Conservation (phyloP, 2,113 vertebrate species). For the Gymnogyps californianus region DNA sequence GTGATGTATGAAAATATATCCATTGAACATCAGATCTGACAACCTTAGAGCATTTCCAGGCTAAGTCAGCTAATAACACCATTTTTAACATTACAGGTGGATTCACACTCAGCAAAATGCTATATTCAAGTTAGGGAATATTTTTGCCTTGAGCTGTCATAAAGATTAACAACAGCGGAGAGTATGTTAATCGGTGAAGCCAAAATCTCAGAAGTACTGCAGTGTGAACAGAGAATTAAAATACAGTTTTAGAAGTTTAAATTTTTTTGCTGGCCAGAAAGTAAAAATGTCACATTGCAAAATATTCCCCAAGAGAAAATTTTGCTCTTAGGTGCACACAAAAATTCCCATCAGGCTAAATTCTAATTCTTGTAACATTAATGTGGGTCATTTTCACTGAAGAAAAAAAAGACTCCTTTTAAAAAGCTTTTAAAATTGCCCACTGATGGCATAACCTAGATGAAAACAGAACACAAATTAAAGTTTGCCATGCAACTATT, state of each 20-base stretch:
- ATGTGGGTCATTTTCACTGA: background rate
- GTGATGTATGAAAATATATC: constrained; percentile 75
- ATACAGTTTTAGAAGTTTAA: background rate
- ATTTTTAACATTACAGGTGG: constrained; percentile 64
- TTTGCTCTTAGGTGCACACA: background rate
- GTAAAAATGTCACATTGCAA: background rate
- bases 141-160: constrained; percentile 46
- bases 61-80: constrained; percentile 67
- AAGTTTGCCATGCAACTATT: background rate
- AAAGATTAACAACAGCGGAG: background rate
- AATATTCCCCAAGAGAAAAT: background rate
- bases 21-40: constrained; percentile 74
- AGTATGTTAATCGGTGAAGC: constrained; percentile 49
- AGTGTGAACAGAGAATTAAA: constrained; percentile 21
- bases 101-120: constrained; percentile 9
- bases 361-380: background rate
- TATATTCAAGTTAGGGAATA: constrained; percentile 25
- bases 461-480: background rate
- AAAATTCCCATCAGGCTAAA: background rate
- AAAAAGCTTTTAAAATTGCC: background rate
- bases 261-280: background rate
- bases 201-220: constrained; percentile 2
- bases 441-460: background rate
- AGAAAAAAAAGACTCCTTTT: background rate
- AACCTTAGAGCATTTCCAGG: constrained; percentile 68